These are phyloP conservation scores for Brachyptera risi DNA, from an alignment of 2,888 invertebrate species.

Conservation along the genomic window DNA sequence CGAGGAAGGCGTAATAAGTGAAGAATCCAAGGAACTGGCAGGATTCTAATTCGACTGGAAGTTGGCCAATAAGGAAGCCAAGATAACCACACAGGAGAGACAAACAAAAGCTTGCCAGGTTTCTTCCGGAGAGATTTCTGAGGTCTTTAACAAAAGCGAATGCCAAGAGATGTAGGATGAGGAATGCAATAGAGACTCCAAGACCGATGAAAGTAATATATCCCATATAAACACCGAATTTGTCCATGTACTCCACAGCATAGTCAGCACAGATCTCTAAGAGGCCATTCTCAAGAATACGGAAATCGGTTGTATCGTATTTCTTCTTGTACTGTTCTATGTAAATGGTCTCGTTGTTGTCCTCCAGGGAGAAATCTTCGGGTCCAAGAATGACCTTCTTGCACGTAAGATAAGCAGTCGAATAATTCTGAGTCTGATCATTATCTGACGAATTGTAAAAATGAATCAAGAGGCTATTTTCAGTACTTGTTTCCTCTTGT, in stretches of 20 bases:
- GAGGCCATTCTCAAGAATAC: constrained; percentile 39
- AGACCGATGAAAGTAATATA: constrained; percentile 48
- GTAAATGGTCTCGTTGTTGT: constrained; percentile 41
- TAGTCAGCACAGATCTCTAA: constrained; percentile 41
- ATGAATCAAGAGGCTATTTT: neutral
- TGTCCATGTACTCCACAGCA: constrained; percentile 40
- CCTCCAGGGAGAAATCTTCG: constrained; percentile 40
- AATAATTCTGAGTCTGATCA: constrained; percentile 6
- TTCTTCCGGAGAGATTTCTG: constrained; percentile 50
- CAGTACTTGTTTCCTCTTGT: neutral
- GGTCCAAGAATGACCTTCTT: constrained; percentile 42
- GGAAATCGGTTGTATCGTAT: constrained; percentile 40
- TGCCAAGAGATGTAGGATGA: constrained; percentile 46
- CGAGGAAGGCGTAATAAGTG: constrained; percentile 50
- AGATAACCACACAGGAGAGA: constrained; percentile 48
- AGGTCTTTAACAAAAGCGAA: constrained; percentile 47
- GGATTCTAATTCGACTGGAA: constrained; percentile 34
- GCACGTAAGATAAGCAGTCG: constrained; percentile 38
- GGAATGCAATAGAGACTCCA: constrained; percentile 47
- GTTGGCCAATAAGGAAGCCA: constrained; percentile 46
- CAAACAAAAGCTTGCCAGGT: constrained; percentile 49
- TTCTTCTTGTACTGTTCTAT: constrained; percentile 41
- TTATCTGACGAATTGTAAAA: constrained; percentile 24
- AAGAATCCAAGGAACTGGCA: constrained; percentile 29
- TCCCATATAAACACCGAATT: constrained; percentile 38